Evolutionary conservation across 2,113 vertebrate genomes (phyloP).

Genomic region (Ariopsis seemanni): DNA sequence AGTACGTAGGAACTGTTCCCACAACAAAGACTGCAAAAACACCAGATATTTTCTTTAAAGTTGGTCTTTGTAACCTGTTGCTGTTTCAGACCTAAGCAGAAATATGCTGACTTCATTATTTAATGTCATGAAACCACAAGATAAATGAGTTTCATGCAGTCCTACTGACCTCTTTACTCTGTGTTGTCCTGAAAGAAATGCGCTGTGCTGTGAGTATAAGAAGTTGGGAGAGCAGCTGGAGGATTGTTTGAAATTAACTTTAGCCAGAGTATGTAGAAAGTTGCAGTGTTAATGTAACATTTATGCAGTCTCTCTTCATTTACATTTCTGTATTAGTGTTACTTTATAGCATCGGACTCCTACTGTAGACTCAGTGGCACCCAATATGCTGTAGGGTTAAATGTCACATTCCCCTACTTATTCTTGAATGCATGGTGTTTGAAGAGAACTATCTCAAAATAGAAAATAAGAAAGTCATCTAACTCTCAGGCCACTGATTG

Average conservation of each 20-base stretch:
- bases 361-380: not conserved
- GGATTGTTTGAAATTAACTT: not conserved
- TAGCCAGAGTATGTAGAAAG: not conserved
- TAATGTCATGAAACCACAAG: not conserved
- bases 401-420: not conserved
- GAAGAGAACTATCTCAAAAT: not conserved
- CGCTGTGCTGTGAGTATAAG: not conserved
- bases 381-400: not conserved
- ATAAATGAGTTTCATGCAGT: not conserved
- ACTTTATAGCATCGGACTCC: not conserved
- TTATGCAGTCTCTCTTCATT: not conserved
- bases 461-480: not conserved
- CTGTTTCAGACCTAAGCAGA: not conserved
- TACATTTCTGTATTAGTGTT: not conserved
- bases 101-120: not conserved
- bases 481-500: not conserved
- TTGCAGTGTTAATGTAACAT: not conserved
- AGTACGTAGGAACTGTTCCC: not conserved
- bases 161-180: not conserved
- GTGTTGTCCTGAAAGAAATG: conserved; percentile 2
- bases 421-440: not conserved
- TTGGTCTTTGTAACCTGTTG: not conserved
- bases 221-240: not conserved
- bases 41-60: not conserved
- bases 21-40: not conserved